Evolutionary conservation across 1,140 invertebrate genomes (phyloP).

Genomic region (Scylla paramamosain): DNA sequence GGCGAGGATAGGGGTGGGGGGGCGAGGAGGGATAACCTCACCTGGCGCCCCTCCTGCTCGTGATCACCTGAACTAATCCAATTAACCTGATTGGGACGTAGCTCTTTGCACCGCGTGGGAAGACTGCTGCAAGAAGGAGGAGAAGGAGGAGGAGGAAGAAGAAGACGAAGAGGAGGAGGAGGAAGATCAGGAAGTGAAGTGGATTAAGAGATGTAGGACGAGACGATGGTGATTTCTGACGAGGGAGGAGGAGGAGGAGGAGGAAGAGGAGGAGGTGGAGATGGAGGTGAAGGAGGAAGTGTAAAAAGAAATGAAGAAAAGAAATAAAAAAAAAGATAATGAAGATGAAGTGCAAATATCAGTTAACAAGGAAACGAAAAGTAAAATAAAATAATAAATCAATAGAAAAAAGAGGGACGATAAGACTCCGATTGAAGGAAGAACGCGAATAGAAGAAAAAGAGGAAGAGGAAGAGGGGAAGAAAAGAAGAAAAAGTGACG

Average conservation of each 20-base stretch:
- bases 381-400: neutral
- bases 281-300: neutral
- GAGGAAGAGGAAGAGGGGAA: neutral
- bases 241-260: constrained; percentile 9
- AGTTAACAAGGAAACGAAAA: neutral
- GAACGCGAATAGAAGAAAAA: neutral
- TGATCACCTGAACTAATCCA: neutral
- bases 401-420: neutral
- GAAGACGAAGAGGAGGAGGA: neutral
- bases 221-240: neutral
- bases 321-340: neutral
- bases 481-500: neutral
- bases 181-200: neutral
- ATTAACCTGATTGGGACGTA: constrained; percentile 6
- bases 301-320: neutral
- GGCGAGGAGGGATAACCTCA: neutral
- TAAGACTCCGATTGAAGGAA: neutral
- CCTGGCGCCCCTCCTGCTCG: neutral
- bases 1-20: no score
- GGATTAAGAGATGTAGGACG: neutral
- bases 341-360: neutral
- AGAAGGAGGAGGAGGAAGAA: neutral
- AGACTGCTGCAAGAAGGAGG: neutral
- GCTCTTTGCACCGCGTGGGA: neutral
- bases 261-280: neutral